Evolutionary conservation across 2,113 vertebrate genomes (phyloP), one percentile per base, ranked within the genome.

Genomic region (Nyctibius bracteatus): DNA sequence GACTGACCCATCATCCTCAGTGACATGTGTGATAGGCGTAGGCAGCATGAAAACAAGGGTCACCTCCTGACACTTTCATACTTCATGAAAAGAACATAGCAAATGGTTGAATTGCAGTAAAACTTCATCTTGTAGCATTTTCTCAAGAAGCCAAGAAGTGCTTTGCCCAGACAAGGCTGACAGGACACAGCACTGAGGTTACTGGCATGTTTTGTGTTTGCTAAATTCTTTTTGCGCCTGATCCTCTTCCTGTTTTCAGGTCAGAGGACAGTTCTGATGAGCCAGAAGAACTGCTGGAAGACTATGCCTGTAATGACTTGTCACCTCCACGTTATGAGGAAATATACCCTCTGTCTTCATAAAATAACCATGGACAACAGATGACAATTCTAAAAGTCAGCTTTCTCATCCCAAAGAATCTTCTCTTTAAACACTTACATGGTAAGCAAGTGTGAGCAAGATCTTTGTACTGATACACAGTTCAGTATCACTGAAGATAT

Each of bases 271-370:
- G 49, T 22, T 88, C 86, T 66, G 54, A 87, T 46, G 94, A 73
- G 23, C 75, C 88, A 61, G 95, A 92, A 86, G 97, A 82, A 43
- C 54, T 47, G 11, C 65, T 70, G 47, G 92, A 94, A 91, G 82
- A 91, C 9, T 95, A 86, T 9, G 5, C 47, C 33, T 8, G 5
- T 63, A 41, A 57, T 57, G 35, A 91, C 41, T 79, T 97, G 63
- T 92, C 93, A 55, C 98, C 98, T 85, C 98, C 98, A 17, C 96
- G 82, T 41, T 98, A 98, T 9, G 98, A 98, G 63, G 98, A 98
- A 80, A 96, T 98, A 91, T 97, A 97, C 27, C 91, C 96, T 27
- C 35, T 84, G 16, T 87, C 96, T 86, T 88, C 33, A 43, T 74
- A 51, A 91, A 84, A 51, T 57, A n/a, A 44, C 43, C 30, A 12